phyloP scores from a whole-genome alignment of 1,140 invertebrate species.

The Papilio polyxenes region DNA sequence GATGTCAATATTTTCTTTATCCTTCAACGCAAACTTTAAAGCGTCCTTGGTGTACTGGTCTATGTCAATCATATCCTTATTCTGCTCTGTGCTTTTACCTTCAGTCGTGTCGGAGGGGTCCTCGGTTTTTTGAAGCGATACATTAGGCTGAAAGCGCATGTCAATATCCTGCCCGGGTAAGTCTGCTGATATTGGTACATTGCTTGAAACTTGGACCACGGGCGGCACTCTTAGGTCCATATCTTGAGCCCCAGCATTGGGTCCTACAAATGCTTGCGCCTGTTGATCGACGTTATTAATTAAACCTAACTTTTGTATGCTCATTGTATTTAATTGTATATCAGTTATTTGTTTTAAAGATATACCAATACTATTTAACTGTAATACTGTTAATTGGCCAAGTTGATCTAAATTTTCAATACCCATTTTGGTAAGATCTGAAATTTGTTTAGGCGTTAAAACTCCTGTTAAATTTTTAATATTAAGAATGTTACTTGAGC shows the following conservation, averaged over 20 bases:
- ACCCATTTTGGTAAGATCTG: constrained; percentile 81
- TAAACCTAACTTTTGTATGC: constrained; percentile 80
- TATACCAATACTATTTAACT: constrained; percentile 82
- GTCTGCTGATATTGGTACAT: constrained; percentile 53
- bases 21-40: constrained; percentile 76
- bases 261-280: constrained; percentile 52
- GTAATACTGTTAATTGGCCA: constrained; percentile 81
- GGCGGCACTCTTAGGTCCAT: constrained; percentile 78
- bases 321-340: constrained; percentile 82
- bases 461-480: constrained; percentile 82
- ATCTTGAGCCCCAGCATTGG: constrained; percentile 62
- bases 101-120: constrained; percentile 48
- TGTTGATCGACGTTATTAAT: constrained; percentile 70
- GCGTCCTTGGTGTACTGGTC: constrained; percentile 81
- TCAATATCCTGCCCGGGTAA: constrained; percentile 78
- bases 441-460: constrained; percentile 80
- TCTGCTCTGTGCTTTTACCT: constrained; percentile 56
- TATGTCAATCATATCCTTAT: constrained; percentile 77
- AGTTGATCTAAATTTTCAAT: constrained; percentile 82
- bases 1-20: constrained; percentile 76
- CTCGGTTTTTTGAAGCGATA: constrained; percentile 50
- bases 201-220: constrained; percentile 56
- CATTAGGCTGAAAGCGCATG: constrained; percentile 77
- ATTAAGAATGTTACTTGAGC: constrained; percentile 73
- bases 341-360: constrained; percentile 82